A percentile compares a stretch with the other conserved stretches of the same genome.
These are phyloP conservation scores for Pseudochaenichthys georgianus DNA, from an alignment of 2,797 vertebrate species.

Conservation along the genomic window DNA sequence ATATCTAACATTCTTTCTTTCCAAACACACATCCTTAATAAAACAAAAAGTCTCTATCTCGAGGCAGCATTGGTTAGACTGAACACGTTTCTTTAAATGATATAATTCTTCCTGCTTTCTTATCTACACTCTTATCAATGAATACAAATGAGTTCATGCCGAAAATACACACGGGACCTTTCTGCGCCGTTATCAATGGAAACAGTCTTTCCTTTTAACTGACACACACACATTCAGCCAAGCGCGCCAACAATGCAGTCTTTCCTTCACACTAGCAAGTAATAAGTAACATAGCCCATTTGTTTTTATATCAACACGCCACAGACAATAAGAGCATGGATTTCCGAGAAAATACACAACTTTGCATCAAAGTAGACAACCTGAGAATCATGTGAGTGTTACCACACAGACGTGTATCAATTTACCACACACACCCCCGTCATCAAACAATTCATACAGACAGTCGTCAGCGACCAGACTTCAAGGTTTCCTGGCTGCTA, in stretches of 20 bases:
- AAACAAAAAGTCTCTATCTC: slow-evolving; percentile 29
- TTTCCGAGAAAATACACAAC: not conserved
- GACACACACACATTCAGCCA: not conserved
- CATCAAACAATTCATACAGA: not conserved
- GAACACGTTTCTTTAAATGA: slow-evolving; percentile 39
- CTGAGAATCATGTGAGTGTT: not conserved
- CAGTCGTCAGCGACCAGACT: not conserved
- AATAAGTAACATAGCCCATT: not conserved
- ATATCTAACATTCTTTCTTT: not conserved
- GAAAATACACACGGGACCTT: slow-evolving; percentile 66
- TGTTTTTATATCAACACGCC: not conserved
- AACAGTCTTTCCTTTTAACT: slow-evolving; percentile 68
- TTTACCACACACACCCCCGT: not conserved
- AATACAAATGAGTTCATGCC: slow-evolving; percentile 64
- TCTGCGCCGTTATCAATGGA: slow-evolving; percentile 72
- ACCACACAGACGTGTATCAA: not conserved
- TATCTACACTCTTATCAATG: slow-evolving; percentile 61
- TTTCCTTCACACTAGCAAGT: not conserved
- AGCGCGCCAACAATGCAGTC: not conserved
- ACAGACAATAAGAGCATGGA: not conserved
- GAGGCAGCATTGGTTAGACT: slow-evolving; percentile 22
- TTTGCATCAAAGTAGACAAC: not conserved
- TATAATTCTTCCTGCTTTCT: slow-evolving; percentile 48
- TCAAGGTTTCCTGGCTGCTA: not conserved
- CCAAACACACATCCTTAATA: slow-evolving; percentile 25